Evolutionary conservation across 2,113 vertebrate species (phyloP), one percentile per base, ranked within the genome.

Genomic region (Orcinus orca): DNA sequence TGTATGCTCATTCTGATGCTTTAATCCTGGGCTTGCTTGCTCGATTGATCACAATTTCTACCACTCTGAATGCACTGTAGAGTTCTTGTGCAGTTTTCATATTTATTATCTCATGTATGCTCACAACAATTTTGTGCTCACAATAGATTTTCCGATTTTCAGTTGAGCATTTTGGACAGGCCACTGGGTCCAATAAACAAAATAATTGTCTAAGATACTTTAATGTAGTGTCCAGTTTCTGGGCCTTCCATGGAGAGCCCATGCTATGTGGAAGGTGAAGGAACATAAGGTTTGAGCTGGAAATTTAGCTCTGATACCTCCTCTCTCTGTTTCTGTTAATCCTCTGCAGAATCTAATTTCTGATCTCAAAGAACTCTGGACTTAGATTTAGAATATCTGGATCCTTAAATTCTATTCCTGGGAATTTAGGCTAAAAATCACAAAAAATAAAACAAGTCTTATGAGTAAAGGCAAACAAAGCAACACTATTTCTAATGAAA

Each of bases 381-480:
- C 9, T 88, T 96, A 14, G 26, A 85, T 82, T 94, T 44, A 94
- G 50, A 94, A 70, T 76, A 38, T 8, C 63, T 88, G 90, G 25
- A 63, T 18, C 14, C 8, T 71, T 88, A 81, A 77, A 60, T 88
- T 95, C 7, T 77, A 23, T 50, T 74, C 20, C 36, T 93, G 20
- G 21, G n/a, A 95, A 67, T 88, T 44, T 62, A 44, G 25, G 83
- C 6, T 62, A 47, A 86, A 82, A 91, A 47, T 87, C 53, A 88
- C 25, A 17, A 85, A 86, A 93, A 50, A 60, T 80, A 55, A 65
- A 85, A 41, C 6, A 84, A 89, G 2, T 1, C 25, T 41, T 25
- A 82, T 55, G 33, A 94, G 41, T 55, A 96, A 92, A 95, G 9
- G 20, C 12, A 58, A 68, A 50, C 15, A 94, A 87, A 80, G 31